Conservation (phyloP, 1,140 invertebrate species). For the Coptotermes formosanus region DNA sequence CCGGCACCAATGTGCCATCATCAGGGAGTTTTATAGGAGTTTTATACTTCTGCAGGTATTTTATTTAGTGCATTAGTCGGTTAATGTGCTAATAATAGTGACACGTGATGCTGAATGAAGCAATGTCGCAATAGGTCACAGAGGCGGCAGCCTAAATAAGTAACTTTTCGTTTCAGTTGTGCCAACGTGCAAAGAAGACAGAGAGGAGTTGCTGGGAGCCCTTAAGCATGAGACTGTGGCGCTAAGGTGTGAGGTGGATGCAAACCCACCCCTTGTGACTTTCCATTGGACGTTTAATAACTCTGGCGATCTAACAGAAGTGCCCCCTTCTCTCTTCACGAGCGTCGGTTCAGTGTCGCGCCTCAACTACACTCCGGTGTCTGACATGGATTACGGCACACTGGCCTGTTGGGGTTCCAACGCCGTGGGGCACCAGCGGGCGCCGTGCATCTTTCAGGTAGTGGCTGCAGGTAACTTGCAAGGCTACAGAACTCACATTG, state of each 20-base stretch:
- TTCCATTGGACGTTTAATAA: constrained; percentile 90
- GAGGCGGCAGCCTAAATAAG: no score
- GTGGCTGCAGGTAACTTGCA: constrained; percentile 61
- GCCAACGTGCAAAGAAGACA: constrained; percentile 72
- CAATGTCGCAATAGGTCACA: no score
- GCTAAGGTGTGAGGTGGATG: constrained; percentile 79
- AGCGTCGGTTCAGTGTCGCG: constrained; percentile 66
- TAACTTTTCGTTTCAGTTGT: constrained; percentile 58
- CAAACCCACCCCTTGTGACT: constrained; percentile 74
- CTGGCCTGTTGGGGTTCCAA: constrained; percentile 82
- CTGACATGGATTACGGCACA: constrained; percentile 85
- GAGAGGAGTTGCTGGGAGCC: constrained; percentile 76
- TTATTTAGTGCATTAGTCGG: no score
- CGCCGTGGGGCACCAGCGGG: constrained; percentile 74
- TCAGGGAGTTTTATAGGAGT: no score
- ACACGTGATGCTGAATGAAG: no score
- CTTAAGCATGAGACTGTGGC: constrained; percentile 81
- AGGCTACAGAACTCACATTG: constrained; percentile 20
- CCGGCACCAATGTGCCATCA: no score
- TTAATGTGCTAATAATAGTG: no score
- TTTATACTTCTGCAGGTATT: no score
- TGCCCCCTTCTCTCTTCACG: constrained; percentile 64
- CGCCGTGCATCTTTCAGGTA: constrained; percentile 84
- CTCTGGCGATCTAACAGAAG: constrained; percentile 75
- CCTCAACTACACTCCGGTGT: constrained; percentile 79